Evolutionary conservation across 2,888 invertebrate species (phyloP), one percentile per base, ranked within the genome.

Genomic region (Hoplodrina ambigua): DNA sequence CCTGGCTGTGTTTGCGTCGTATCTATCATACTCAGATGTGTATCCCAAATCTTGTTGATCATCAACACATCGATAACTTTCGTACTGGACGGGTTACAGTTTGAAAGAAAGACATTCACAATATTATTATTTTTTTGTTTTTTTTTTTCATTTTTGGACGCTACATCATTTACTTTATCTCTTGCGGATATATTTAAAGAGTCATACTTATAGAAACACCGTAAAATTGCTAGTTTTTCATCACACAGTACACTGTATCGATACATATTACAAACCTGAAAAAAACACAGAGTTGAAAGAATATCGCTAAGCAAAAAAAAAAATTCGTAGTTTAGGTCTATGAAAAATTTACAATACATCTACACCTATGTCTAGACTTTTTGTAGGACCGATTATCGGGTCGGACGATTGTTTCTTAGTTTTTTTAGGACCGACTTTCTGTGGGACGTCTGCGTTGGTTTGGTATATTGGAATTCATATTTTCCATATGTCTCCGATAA

Each of bases 1-100:
- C 92, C 92, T 4, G 92, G 89, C 86, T 0, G 92, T 37, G 37
- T 37, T 2, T 10, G 37, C 37, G 37, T 37, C 37, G 37, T 37
- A 37, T 10, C 10, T 37, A 37, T 37, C 37, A 37, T 10, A 37
- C 37, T 37, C 10, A 33, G 7, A 92, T 70, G 83, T 85, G 44
- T 87, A 76, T 80, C 83, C 87, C 30, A 53, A 20, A 33, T n/a
- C 11, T 4, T 57, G 8, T 10, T 41, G 33, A 4, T 8, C 25
- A 44, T 50, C 30, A 7, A 46, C 11, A 53, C 41, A 11, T 37
- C 33, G 15, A 17, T 37, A 25, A 11, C 7, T 25, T 44, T 25
- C 25, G 13, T 44, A 46, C 19, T 37, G 10, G 4, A 62, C 37
- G 30, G n/a, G 19, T 19, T 63, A 59, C 0, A 55, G 11, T 61